Evolutionary conservation across 2,113 vertebrate species (phyloP), one percentile per base, ranked within the genome.

Genomic region (Ariopsis seemanni): DNA sequence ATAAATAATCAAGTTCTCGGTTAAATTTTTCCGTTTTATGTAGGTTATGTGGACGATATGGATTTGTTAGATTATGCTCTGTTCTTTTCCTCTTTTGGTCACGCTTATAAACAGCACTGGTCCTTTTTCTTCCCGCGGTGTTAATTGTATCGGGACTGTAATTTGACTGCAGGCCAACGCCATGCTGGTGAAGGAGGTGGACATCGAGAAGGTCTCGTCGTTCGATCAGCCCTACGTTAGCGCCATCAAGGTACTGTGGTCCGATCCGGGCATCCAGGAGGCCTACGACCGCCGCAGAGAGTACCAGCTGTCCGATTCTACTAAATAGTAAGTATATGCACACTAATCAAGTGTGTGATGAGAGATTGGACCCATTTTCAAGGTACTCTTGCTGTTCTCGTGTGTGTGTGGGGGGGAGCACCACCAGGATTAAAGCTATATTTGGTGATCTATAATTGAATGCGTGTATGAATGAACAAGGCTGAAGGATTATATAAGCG

Each of bases 231-330:
- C 84, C 2, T 93, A 94, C 7, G 91, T 95, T 0, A 87, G 18
- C 72, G 96, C 96, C 89, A 93, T 98, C 83, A 95, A 95, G 91
- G 92, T 72, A 71, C 92, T 98, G 89, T 98, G 97, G 97, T 82
- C 92, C 0, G 97, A 98, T 80, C 91, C 94, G 0, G 97, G 97
- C 53, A 93, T 97, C 91, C 95, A 92, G 77, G 94, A 95, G 86
- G 96, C 97, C 82, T 98, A 97, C 0, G 96, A 96, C 90, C 94
- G 96, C 25, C 94, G 97, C 89, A 90, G 96, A 8, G 96, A 98
- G 88, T 98, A 96, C 92, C 97, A 98, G 88, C 95, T 98, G 75
- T 95, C 97, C 0, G 97, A 98, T 91, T 98, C 97, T 0, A 96
- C 97, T 0, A 93, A 95, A 91, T 98, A 97, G 97, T 98, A 94